phyloP scores from a whole-genome alignment of 2,113 vertebrate species.

The Pelecanoides urinatrix region DNA sequence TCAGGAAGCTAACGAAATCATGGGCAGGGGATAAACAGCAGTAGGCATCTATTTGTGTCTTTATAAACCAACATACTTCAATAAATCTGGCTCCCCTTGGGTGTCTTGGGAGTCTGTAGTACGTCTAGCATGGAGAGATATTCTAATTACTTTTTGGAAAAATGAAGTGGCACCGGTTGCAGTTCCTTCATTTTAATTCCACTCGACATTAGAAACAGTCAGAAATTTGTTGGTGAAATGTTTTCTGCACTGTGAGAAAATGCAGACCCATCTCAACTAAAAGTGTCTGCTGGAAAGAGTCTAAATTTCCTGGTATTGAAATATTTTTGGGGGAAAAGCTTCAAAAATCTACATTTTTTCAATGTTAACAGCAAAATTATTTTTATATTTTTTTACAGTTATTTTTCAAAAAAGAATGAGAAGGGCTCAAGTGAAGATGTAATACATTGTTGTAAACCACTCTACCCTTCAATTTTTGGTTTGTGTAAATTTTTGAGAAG shows the following conservation, averaged over 20 bases:
- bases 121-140: conserved; percentile 65
- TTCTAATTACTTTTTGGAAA: background rate
- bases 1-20: background rate
- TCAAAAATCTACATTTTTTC: background rate
- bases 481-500: background rate
- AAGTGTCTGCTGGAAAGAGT: background rate
- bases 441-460: background rate
- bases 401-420: background rate
- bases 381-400: background rate
- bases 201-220: background rate
- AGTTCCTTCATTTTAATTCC: conserved; percentile 3
- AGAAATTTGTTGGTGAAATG: background rate
- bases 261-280: background rate
- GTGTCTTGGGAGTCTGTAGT: conserved; percentile 76
- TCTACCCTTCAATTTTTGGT: background rate
- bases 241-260: conserved; percentile 16
- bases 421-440: background rate
- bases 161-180: background rate
- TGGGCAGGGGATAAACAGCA: background rate
- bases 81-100: conserved; percentile 77
- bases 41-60: background rate
- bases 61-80: conserved; percentile 41
- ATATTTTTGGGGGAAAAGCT: background rate
- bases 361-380: background rate
- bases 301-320: background rate